Percentiles rank a stretch among this genome's conserved stretches.
Conservation (phyloP, 2,888 invertebrate genomes). For the Rosalia funebris region DNA sequence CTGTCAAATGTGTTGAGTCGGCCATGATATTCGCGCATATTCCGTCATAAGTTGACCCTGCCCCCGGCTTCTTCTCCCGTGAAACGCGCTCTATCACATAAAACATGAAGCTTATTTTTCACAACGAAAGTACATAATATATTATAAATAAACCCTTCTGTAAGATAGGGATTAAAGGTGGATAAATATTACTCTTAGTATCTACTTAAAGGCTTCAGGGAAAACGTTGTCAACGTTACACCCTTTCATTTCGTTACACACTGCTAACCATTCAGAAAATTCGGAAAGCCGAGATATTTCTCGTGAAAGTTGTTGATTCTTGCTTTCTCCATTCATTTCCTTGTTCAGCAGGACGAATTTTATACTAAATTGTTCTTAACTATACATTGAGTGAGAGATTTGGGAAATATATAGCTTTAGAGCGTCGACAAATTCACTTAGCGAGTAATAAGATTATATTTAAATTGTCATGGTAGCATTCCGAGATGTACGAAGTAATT, state of each 20-base stretch:
- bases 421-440: neutral
- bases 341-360: neutral
- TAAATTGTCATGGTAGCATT: constrained; percentile 1
- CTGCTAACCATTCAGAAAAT: constrained; percentile 12
- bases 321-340: constrained; percentile 6
- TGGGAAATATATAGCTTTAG: neutral
- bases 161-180: neutral
- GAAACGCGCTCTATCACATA: too few relatives aligned
- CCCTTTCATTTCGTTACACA: constrained; percentile 9
- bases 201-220: constrained; percentile 9
- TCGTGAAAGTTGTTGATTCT: constrained; percentile 10
- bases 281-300: constrained; percentile 11
- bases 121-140: too few relatives aligned
- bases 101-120: too few relatives aligned
- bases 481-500: too few relatives aligned
- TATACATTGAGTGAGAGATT: neutral
- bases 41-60: too few relatives aligned
- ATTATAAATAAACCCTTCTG: too few relatives aligned
- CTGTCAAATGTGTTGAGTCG: too few relatives aligned
- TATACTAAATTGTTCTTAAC: neutral
- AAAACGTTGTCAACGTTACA: constrained; percentile 9
- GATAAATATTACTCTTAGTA: constrained; percentile 9
- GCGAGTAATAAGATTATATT: constrained; percentile 6
- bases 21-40: too few relatives aligned
- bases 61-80: too few relatives aligned